Percentiles rank a stretch among this genome's conserved stretches.
phyloP scores from a whole-genome alignment of 2,113 vertebrate genomes.

The Scophthalmus maximus region DNA sequence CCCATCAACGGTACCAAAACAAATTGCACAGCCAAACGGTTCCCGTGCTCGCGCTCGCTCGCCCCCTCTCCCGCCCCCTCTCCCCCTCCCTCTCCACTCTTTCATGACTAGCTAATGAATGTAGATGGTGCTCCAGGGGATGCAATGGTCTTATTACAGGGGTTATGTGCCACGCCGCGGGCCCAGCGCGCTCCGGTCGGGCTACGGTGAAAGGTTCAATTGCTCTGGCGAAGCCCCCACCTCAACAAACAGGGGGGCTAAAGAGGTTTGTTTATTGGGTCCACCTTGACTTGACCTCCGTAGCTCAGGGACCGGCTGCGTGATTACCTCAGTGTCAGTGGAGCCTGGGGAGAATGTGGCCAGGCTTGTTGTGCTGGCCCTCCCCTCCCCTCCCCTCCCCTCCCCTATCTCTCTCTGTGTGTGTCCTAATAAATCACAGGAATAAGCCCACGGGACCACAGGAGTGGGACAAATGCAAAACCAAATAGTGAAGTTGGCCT shows the following conservation, averaged over 20 bases:
- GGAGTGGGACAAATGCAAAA: constrained; percentile 46
- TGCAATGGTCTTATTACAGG: constrained; percentile 73
- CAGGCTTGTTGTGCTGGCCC: constrained; percentile 35
- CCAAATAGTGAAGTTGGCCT: constrained; percentile 19
- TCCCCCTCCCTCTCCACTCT: constrained; percentile 50
- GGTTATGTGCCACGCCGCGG: constrained; percentile 63
- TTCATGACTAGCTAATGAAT: constrained; percentile 78
- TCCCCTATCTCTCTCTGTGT: too few relatives aligned
- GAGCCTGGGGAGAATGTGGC: constrained; percentile 41
- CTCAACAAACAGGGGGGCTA: constrained; percentile 79
- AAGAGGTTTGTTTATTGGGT: constrained; percentile 84
- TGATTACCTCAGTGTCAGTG: constrained; percentile 80
- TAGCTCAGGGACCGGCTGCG: constrained; percentile 69
- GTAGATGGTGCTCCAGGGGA: constrained; percentile 75
- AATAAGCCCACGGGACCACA: constrained; percentile 46
- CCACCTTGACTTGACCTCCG: constrained; percentile 82
- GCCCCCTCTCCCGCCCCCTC: constrained; percentile 29
- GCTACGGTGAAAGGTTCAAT: constrained; percentile 73
- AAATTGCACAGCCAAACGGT: constrained; percentile 62
- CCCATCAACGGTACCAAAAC: constrained; percentile 54
- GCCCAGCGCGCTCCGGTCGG: constrained; percentile 52
- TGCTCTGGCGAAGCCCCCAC: constrained; percentile 70
- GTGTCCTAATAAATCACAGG: constrained; percentile 77
- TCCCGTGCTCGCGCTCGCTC: constrained; percentile 38
- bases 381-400: constrained; percentile 15